These are phyloP conservation scores for Nasonia vitripennis DNA, from an alignment of 1,140 invertebrate species.

Conservation along the genomic window DNA sequence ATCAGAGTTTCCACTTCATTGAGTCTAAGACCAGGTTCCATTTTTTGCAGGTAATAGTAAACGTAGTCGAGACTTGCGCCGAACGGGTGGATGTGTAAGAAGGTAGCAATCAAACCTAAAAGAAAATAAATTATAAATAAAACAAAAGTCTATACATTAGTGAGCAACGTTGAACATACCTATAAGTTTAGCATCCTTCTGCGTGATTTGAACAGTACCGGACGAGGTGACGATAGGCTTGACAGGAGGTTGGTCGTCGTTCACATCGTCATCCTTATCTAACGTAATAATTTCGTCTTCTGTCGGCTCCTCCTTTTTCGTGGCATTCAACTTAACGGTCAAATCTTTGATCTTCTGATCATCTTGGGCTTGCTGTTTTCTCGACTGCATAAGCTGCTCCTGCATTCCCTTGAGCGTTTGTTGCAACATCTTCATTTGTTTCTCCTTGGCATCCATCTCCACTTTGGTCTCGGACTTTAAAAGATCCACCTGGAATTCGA, in stretches of 20 bases:
- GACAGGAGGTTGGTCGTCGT: conserved; percentile 70
- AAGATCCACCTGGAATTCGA: conserved; percentile 75
- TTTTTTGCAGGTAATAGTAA: conserved; percentile 88
- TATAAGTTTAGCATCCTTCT: conserved; percentile 81
- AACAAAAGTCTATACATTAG: neutral
- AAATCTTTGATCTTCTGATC: conserved; percentile 78
- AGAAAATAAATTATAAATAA: conserved; percentile 23
- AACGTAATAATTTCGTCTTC: conserved; percentile 73
- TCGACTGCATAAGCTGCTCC: conserved; percentile 81
- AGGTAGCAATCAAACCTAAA: conserved; percentile 86
- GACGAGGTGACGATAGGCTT: conserved; percentile 64
- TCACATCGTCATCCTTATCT: conserved; percentile 74
- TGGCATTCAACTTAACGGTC: conserved; percentile 75
- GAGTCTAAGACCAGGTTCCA: conserved; percentile 80
- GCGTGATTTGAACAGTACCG: conserved; percentile 68
- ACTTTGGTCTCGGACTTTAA: conserved; percentile 81
- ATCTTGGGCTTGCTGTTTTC: conserved; percentile 79
- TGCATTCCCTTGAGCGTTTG: conserved; percentile 89
- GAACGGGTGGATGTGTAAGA: conserved; percentile 91
- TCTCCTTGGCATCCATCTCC: conserved; percentile 82
- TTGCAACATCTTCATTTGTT: conserved; percentile 83
- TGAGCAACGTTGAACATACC: conserved; percentile 60
- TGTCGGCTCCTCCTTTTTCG: conserved; percentile 64
- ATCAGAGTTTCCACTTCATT: conserved; percentile 86
- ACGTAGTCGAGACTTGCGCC: conserved; percentile 90